These are phyloP conservation scores for Cyprinodon brontotheroides DNA, from an alignment of 2,113 vertebrate species.

Conservation along the genomic window DNA sequence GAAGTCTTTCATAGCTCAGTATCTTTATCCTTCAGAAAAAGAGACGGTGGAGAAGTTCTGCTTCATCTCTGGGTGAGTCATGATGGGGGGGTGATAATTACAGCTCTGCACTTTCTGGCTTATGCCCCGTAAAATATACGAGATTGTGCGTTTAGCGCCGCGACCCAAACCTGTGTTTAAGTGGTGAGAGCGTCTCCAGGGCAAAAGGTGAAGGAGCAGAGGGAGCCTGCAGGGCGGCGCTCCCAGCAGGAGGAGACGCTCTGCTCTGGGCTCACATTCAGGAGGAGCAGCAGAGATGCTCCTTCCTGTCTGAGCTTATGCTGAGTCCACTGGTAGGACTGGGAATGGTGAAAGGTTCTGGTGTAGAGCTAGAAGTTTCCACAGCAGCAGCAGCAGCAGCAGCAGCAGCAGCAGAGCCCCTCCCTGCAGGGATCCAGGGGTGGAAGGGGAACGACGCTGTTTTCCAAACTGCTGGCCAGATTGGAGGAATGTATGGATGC, in stretches of 20 bases:
- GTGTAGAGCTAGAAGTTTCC: conserved; percentile 58
- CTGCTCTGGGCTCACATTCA: too few species aligned
- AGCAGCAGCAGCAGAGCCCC: conserved; percentile 49
- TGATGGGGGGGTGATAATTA: conserved; percentile 45
- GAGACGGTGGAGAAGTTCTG: conserved; percentile 63
- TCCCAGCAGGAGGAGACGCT: too few species aligned
- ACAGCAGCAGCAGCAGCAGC: conserved; percentile 47
- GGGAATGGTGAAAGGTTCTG: not conserved
- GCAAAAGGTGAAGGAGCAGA: conserved; percentile 54
- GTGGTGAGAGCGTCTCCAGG: conserved; percentile 46
- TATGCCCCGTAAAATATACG: conserved; percentile 55
- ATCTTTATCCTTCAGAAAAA: conserved; percentile 41
- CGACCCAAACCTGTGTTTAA: conserved; percentile 55
- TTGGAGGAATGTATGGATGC: conserved; percentile 18
- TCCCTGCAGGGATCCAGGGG: conserved; percentile 54
- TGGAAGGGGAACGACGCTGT: conserved; percentile 66
- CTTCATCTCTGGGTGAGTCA: conserved; percentile 75
- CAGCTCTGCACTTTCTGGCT: conserved; percentile 39
- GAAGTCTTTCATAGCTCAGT: conserved; percentile 51
- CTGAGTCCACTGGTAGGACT: not conserved
- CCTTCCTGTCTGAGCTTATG: not conserved
- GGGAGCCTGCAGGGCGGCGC: conserved; percentile 14
- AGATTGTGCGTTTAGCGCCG: conserved; percentile 38
- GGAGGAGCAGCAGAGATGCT: not conserved
- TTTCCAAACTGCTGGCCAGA: conserved; percentile 74